Percentiles rank a stretch among this genome's conserved stretches.
Conservation (phyloP, 2,888 invertebrate genomes). For the Blastobasis lacticolella region DNA sequence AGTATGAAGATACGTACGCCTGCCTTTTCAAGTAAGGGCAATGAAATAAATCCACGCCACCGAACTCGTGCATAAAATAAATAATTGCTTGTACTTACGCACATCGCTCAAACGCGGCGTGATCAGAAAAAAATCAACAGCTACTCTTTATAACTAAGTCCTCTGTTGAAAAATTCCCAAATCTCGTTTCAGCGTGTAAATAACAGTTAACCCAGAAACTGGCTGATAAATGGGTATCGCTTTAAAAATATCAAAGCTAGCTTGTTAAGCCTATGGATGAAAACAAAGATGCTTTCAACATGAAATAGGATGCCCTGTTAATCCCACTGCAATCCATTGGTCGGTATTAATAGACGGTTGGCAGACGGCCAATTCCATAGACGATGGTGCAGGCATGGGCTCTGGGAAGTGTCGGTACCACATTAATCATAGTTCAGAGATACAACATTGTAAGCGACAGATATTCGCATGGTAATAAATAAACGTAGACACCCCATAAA, state of each 20-base stretch:
- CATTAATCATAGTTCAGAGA: no score
- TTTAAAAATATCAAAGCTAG: conserved; percentile 27
- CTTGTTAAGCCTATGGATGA: conserved; percentile 11
- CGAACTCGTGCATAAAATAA: no score
- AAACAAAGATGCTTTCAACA: conserved; percentile 53
- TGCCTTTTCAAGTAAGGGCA: no score
- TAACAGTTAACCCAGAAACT: conserved; percentile 17
- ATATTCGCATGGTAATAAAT: no score
- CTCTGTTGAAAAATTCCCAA: conserved; percentile 1
- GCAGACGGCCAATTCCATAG: conserved; percentile 46
- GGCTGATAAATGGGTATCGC: conserved; percentile 25
- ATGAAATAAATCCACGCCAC: no score
- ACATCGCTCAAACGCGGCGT: neutral
- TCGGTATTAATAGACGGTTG: conserved; percentile 51
- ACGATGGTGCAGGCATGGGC: conserved; percentile 1
- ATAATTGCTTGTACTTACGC: no score
- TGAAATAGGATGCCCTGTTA: conserved; percentile 50
- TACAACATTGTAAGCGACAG: no score
- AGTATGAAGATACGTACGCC: no score
- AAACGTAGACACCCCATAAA: no score
- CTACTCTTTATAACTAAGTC: neutral
- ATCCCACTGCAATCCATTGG: conserved; percentile 28
- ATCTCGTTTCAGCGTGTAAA: conserved; percentile 22
- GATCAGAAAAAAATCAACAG: neutral
- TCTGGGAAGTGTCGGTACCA: neutral